Evolutionary conservation across 2,888 invertebrate species (phyloP).

Genomic region (Cosmorhoe ocellata): DNA sequence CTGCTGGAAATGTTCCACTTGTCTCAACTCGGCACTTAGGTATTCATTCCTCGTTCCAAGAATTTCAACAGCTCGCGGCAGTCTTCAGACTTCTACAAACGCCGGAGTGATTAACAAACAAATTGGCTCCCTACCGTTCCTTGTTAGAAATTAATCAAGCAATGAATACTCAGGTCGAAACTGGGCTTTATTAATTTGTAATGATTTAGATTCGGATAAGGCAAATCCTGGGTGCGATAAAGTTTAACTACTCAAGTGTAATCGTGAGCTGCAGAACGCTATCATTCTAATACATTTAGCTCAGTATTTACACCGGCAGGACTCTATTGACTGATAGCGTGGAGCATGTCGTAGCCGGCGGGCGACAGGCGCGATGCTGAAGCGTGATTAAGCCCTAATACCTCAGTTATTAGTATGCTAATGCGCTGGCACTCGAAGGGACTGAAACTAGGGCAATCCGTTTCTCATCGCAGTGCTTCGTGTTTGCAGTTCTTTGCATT

Average conservation of each 20-base stretch:
- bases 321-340: too few species aligned
- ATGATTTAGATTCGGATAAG: constrained; percentile 39
- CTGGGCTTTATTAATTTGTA: constrained; percentile 37
- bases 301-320: too few species aligned
- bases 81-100: constrained; percentile 23
- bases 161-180: constrained; percentile 31
- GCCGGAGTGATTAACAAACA: constrained; percentile 31
- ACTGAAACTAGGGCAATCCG: constrained; percentile 10
- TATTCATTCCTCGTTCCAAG: constrained; percentile 21
- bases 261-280: background rate
- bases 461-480: constrained; percentile 9
- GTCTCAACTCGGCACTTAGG: constrained; percentile 13
- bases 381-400: too few species aligned
- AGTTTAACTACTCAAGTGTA: background rate
- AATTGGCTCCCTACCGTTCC: constrained; percentile 30
- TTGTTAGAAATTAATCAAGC: constrained; percentile 35
- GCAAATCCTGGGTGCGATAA: constrained; percentile 27
- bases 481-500: constrained; percentile 12
- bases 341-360: too few species aligned
- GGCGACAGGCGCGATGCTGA: too few species aligned
- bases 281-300: background rate
- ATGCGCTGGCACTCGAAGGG: constrained; percentile 5
- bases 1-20: constrained; percentile 6
- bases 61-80: constrained; percentile 23
- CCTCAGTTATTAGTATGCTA: background rate